These are phyloP conservation scores for Bubo blakistoni DNA, from an alignment of 2,113 vertebrate genomes.

Conservation along the genomic window DNA sequence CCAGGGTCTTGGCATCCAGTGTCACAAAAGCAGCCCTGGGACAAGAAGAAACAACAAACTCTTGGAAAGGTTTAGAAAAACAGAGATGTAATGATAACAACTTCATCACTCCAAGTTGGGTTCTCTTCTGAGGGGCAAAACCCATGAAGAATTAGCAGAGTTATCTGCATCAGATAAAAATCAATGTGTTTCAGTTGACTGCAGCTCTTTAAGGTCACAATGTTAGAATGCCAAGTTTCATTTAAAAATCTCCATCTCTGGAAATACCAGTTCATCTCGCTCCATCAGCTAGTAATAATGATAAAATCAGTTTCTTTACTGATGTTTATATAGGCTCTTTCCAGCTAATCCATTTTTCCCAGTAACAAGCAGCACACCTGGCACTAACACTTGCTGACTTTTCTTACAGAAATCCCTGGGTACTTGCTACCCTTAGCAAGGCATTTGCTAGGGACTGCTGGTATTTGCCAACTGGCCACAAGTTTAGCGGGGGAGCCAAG, in stretches of 20 bases:
- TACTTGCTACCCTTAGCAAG: background rate
- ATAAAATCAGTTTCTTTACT: background rate
- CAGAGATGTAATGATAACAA: background rate
- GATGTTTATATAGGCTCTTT: background rate
- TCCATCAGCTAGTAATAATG: background rate
- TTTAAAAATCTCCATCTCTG: background rate
- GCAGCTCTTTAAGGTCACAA: background rate
- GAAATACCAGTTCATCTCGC: background rate
- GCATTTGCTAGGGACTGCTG: background rate
- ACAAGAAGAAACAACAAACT: slow-evolving; percentile 29
- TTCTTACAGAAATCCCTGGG: background rate
- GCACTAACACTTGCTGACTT: background rate
- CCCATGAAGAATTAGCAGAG: background rate
- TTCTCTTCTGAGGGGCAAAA: background rate
- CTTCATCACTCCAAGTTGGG: background rate
- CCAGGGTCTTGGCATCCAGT: slow-evolving; percentile 17
- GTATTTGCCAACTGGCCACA: background rate
- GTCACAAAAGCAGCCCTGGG: background rate
- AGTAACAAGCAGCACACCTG: background rate
- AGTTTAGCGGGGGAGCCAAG: background rate
- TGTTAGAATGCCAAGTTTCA: background rate
- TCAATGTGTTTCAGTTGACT: background rate
- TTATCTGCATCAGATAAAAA: background rate
- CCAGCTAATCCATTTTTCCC: background rate
- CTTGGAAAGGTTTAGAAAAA: background rate